These are phyloP conservation scores for Drosophila mercatorum DNA, from an alignment of 2,888 invertebrate species.

Conservation along the genomic window DNA sequence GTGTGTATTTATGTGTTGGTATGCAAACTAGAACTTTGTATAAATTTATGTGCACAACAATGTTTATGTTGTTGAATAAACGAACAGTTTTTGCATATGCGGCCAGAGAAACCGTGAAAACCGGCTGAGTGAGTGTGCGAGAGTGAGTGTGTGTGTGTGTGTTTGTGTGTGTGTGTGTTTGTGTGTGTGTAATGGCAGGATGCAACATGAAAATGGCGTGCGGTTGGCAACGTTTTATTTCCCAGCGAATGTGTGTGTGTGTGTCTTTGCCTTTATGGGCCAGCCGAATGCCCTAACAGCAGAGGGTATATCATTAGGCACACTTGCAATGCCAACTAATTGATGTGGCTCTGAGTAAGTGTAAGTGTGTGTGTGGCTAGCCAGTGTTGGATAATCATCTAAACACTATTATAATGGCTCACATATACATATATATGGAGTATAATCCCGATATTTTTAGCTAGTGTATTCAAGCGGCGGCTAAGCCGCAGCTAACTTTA, in stretches of 20 bases:
- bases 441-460: not conserved
- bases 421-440: too few species aligned
- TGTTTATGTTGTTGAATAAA: slow-evolving; percentile 80
- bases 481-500: not conserved
- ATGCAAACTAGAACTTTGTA: slow-evolving; percentile 79
- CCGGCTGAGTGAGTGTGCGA: slow-evolving; percentile 35
- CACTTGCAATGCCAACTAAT: not conserved
- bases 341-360: not conserved
- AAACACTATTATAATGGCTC: too few species aligned
- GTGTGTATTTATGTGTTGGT: slow-evolving; percentile 36
- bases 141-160: slow-evolving; percentile 42
- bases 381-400: too few species aligned
- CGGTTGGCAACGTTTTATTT: slow-evolving; percentile 76
- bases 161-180: slow-evolving; percentile 23
- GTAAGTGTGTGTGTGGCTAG: too few species aligned
- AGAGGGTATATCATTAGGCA: not conserved
- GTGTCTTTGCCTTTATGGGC: slow-evolving; percentile 40
- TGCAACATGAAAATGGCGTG: slow-evolving; percentile 80
- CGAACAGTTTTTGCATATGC: slow-evolving; percentile 76
- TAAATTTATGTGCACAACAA: slow-evolving; percentile 79
- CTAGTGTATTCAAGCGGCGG: not conserved
- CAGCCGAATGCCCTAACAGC: slow-evolving; percentile 13
- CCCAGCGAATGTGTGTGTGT: slow-evolving; percentile 30
- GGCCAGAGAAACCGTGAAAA: slow-evolving; percentile 56
- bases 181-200: slow-evolving; percentile 69